Percentiles rank a stretch among this genome's conserved stretches.
Evolutionary conservation across 2,113 vertebrate genomes (phyloP).

Genomic region (Formicarius rufipectus): DNA sequence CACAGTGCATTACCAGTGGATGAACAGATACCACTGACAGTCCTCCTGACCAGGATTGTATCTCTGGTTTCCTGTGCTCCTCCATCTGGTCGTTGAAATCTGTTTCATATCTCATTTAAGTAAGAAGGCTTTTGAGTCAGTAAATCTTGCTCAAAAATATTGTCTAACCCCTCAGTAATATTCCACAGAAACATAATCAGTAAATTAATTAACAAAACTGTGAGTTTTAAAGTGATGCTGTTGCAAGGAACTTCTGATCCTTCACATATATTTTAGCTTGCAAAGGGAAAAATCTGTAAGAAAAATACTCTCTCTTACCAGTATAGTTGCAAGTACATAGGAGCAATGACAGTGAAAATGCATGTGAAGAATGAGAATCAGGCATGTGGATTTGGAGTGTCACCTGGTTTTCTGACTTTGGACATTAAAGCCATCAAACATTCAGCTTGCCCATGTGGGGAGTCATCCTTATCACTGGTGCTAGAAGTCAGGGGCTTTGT

Average conservation of each 20-base stretch:
- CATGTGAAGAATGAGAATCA: neutral
- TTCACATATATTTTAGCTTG: neutral
- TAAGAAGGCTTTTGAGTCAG: neutral
- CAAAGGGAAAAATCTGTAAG: neutral
- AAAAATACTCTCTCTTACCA: neutral
- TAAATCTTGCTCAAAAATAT: neutral
- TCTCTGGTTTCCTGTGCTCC: neutral
- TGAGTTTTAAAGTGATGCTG: neutral
- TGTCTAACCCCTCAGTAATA: neutral
- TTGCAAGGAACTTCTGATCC: neutral
- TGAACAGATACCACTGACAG: neutral
- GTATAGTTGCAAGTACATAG: neutral
- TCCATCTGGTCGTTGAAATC: conserved; percentile 10
- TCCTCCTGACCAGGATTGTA: neutral
- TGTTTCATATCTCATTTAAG: neutral
- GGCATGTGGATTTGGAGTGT: neutral
- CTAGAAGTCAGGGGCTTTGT: neutral
- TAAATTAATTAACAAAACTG: neutral
- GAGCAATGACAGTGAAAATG: neutral
- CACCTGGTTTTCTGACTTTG: neutral
- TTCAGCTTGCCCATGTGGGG: neutral
- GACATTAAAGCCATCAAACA: neutral
- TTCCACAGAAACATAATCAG: neutral
- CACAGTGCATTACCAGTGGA: neutral
- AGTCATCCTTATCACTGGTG: fast-evolving